phyloP scores from a whole-genome alignment of 2,113 vertebrate species.

The Odontesthes bonariensis region DNA sequence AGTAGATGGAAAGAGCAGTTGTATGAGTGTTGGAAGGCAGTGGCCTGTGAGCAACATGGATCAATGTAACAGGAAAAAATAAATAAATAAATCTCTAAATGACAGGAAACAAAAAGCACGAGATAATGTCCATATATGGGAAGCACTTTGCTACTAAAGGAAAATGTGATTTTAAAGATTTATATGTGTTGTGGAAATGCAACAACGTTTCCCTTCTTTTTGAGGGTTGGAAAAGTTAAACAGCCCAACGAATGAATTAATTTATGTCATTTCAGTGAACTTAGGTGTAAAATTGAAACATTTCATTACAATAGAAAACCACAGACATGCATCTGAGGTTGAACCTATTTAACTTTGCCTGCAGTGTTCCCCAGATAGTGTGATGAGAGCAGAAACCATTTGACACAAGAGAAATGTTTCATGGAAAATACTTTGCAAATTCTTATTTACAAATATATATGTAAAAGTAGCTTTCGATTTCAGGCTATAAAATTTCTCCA shows the following conservation, averaged over 20 bases:
- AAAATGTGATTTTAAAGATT: neutral
- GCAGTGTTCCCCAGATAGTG: too few species aligned
- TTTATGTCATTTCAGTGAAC: conserved; percentile 2
- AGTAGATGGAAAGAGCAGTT: conserved; percentile 5
- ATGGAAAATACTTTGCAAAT: neutral
- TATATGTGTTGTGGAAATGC: conserved; percentile 2
- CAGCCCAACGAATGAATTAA: neutral
- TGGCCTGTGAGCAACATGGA: conserved; percentile 2
- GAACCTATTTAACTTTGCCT: too few species aligned
- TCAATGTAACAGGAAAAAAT: conserved; percentile 21
- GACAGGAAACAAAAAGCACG: neutral
- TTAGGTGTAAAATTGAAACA: neutral
- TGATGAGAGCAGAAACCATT: neutral
- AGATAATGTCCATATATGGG: neutral
- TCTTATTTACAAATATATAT: neutral
- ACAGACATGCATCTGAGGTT: too few species aligned
- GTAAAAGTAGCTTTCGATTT: conserved; percentile 2
- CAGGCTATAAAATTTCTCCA: conserved; percentile 4
- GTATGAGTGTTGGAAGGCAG: conserved; percentile 9
- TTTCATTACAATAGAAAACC: too few species aligned
- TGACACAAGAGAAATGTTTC: neutral
- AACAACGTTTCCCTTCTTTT: too few species aligned
- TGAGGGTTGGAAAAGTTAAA: conserved; percentile 11
- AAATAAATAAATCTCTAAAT: neutral
- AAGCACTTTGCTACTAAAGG: conserved; percentile 3